Base-by-base conservation (phyloP, 2,113 vertebrate species). In the Ceratotherium simum region DNA sequence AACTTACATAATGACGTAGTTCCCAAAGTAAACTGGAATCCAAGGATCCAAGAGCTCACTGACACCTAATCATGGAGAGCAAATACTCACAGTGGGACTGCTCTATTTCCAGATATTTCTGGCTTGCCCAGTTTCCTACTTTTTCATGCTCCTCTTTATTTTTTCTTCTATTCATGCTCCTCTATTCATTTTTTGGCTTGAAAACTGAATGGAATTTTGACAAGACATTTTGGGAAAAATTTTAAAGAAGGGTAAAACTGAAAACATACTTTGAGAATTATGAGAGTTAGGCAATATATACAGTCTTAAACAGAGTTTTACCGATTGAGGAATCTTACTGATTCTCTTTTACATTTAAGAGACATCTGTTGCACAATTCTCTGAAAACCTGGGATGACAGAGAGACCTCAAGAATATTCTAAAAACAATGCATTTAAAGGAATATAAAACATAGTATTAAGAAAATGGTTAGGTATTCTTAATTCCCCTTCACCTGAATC, bases 181-280 rank as follows among this genome's bases (percentile, higher is more conserved):
- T 84, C 21, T 85, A 21, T n/a, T 72, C 9, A 54, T 39, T 51
- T 60, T 56, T 56, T 56, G 18, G 4, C 72, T 93, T 96, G 17
- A 96, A 93, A 91, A 95, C 46, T 78, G 18, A 58, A 36, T 51
- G 17, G 18, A 54, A 90, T 69, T 95, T 85, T 36, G 14, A 29
- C 16, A 18, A 69, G 33, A 42, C 0, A 20, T 97, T 75, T 90
- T 70, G 20, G 12, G 39, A 56, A 56, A 27, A 72, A 69, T 54
- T 76, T 81, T 69, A n/a, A 82, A 96, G 21, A 78, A 64, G 31
- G 2, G 5, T 72, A 65, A 85, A 79, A 33, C 2, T 84, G 18
- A 84, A 90, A 82, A 9, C 18, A 64, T 42, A 75, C 1, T 89
- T 84, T 60, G 33, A 90, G 39, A 85, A 75, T 75, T 78, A 39